These are phyloP conservation scores for Luehdorfia chinensis DNA, from an alignment of 1,140 invertebrate species.

Conservation along the genomic window DNA sequence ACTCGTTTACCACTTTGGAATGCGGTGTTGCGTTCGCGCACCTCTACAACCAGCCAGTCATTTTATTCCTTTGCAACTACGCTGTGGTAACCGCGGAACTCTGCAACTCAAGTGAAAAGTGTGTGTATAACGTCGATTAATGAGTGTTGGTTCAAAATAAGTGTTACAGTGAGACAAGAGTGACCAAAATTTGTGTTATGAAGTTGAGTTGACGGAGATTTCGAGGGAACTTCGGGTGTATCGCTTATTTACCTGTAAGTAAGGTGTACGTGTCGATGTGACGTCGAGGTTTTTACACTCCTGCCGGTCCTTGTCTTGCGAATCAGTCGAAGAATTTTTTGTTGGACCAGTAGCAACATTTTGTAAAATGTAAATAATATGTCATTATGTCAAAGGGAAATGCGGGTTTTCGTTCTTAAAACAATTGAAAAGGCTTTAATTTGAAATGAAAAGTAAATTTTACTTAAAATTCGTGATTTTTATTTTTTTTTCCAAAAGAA, in stretches of 20 bases:
- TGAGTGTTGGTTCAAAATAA: slow-evolving; percentile 57
- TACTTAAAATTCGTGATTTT: too few species aligned
- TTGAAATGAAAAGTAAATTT: too few species aligned
- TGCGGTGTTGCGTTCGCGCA: slow-evolving; percentile 66
- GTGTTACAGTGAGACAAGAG: slow-evolving; percentile 59
- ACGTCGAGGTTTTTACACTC: slow-evolving; percentile 49
- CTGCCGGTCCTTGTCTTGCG: slow-evolving; percentile 33
- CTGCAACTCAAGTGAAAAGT: slow-evolving; percentile 51
- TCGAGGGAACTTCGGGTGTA: slow-evolving; percentile 51
- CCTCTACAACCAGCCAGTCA: slow-evolving; percentile 59
- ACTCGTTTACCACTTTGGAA: slow-evolving; percentile 60
- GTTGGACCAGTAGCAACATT: too few species aligned
- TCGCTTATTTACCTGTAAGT: slow-evolving; percentile 67
- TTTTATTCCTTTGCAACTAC: slow-evolving; percentile 53
- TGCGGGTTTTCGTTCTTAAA: too few species aligned
- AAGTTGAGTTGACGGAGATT: slow-evolving; percentile 63
- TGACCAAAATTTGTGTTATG: slow-evolving; percentile 65
- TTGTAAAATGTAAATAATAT: too few species aligned
- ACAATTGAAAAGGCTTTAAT: too few species aligned
- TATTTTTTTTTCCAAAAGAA: too few species aligned
- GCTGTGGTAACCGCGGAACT: slow-evolving; percentile 37
- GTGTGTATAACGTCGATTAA: slow-evolving; percentile 58
- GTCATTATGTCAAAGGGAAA: too few species aligned
- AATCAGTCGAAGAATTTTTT: slow-evolving; percentile 3
- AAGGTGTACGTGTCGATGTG: slow-evolving; percentile 61